Base-by-base conservation (phyloP, 1,140 invertebrate species). In the Macrobrachium nipponense region DNA sequence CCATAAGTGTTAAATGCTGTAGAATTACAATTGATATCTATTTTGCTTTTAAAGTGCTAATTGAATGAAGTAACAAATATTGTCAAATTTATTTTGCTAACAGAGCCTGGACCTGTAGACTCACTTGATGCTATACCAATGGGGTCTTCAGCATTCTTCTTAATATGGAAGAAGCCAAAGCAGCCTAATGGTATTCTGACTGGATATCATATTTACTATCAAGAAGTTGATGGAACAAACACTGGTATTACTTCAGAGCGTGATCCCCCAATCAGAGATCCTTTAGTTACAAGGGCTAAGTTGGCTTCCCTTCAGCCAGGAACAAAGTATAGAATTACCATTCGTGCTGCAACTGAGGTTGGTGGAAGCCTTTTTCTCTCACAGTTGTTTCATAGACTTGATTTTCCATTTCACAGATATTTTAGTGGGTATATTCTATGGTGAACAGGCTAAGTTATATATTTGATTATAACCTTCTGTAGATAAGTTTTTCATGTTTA, bases 121-220 rank as follows among this genome's bases (percentile, higher is more conserved):
- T 94, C 94, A n/a, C 92, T 97, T 51, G 95, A 96, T 90, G 97
- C 95, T 0, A 94, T 95, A 89, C 95, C 96, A 0, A 93, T 97
- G 90, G 97, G 97, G 17, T 96, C 96, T 0, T 97, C 96, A 23
- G 96, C 97, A 17, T 94, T 99, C 90, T 94, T 95, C 77, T 91
- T 99, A 0, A 94, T 94, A 77, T 99, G 98, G 98, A 95, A 97
- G 90, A 95, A 95, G 90, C 98, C 98, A 0, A 93, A 96, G 23
- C 95, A 98, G 90, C 95, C 96, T 20, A 99, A 99, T 92, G 98
- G 98, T 43, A 93, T 96, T 85, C 91, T 99, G 0, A 97, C 95
- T 3, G 97, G 97, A 12, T 99, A 99, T 91, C 95, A 95, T 90
- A 96, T 99, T 89, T 97, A 95, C 90, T 98, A 97, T 91, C 94